Conservation (phyloP, 2,888 invertebrate genomes). For the Volucella inanis region DNA sequence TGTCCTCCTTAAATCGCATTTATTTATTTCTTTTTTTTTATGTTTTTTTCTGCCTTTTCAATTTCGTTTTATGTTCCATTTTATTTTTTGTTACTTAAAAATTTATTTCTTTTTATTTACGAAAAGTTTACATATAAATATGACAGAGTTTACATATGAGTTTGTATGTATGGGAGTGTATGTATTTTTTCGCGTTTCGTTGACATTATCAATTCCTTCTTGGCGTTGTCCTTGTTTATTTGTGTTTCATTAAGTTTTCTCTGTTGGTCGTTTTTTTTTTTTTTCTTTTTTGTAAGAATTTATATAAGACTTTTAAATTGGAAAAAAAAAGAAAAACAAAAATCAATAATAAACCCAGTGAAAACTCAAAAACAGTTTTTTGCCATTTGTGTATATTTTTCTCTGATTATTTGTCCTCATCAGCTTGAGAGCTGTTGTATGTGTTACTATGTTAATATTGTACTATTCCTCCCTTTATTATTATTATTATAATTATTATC, state of each 20-base stretch:
- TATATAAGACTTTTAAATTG: background rate
- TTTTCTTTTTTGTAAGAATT: background rate
- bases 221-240: slow-evolving; percentile 35
- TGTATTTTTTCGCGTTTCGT: slow-evolving; percentile 24
- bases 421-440: slow-evolving; percentile 22
- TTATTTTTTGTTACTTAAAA: slow-evolving; percentile 40
- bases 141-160: background rate
- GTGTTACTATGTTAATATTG: slow-evolving; percentile 32
- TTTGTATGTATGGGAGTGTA: background rate
- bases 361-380: slow-evolving; percentile 32
- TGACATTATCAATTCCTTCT: slow-evolving; percentile 29
- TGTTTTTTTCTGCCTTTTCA: slow-evolving; percentile 41
- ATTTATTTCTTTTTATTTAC: slow-evolving; percentile 26
- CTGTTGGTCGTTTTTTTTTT: slow-evolving; percentile 7
- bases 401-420: slow-evolving; percentile 21
- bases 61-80: slow-evolving; percentile 49
- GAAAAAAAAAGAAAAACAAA: slow-evolving; percentile 3
- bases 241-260: slow-evolving; percentile 19
- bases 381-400: background rate
- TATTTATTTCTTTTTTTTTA: slow-evolving; percentile 14
- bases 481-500: slow-evolving; percentile 40
- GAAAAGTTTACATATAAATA: slow-evolving; percentile 36
- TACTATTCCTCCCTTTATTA: too few relatives aligned
- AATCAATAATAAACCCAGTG: slow-evolving; percentile 45
- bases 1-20: slow-evolving; percentile 17